Percentiles rank a stretch among this genome's conserved stretches.
These are phyloP conservation scores for Urosaurus nigricauda DNA, from an alignment of 2,797 vertebrate species.

Conservation along the genomic window DNA sequence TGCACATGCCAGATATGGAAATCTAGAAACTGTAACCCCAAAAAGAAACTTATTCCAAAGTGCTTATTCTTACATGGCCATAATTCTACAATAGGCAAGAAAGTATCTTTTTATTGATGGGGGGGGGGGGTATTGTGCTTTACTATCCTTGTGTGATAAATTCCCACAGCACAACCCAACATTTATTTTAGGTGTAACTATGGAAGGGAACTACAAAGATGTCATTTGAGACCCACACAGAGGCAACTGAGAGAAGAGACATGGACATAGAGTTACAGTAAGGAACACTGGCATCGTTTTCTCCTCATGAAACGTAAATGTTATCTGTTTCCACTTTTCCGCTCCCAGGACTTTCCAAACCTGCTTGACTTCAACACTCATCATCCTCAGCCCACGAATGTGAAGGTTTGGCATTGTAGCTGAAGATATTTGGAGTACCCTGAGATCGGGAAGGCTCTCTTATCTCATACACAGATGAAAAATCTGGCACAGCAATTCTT, in stretches of 20 bases:
- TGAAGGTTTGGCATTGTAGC: not conserved
- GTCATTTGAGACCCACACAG: not conserved
- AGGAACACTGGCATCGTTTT: not conserved
- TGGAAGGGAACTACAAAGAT: not conserved
- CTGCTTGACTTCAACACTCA: not conserved
- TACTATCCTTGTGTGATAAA: too few relatives aligned
- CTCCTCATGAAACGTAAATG: not conserved
- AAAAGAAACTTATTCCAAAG: too few relatives aligned
- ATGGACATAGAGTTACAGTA: not conserved
- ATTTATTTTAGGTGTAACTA: not conserved
- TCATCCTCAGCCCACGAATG: not conserved
- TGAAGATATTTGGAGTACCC: not conserved
- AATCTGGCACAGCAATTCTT: not conserved
- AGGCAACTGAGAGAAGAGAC: not conserved
- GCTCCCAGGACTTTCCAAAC: not conserved
- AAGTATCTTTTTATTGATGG: not conserved
- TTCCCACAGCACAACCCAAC: too few relatives aligned
- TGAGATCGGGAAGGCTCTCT: not conserved
- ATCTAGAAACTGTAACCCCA: too few relatives aligned
- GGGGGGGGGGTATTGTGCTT: too few relatives aligned
- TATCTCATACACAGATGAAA: not conserved
- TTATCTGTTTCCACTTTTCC: not conserved
- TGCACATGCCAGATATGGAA: too few relatives aligned
- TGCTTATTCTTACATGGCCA: too few relatives aligned
- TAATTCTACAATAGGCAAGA: not conserved